Evolutionary conservation across 2,797 vertebrate genomes (phyloP), one percentile per base, ranked within the genome.

Genomic region (Catharus ustulatus): DNA sequence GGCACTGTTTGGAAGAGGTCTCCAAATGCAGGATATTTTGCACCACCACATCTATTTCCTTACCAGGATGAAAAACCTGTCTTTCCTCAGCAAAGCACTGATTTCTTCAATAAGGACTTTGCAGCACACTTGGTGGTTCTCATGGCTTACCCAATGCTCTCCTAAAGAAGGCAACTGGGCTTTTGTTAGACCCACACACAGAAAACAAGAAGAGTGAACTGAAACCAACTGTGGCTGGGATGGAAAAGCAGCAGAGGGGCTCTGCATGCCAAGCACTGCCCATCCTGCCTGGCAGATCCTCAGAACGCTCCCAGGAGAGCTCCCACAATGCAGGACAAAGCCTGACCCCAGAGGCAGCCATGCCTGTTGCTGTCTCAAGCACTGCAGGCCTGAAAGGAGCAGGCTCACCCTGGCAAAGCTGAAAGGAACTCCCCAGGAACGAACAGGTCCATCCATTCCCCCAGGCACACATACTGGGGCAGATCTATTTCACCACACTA

Each of bases 271-370:
- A 9, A 32, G 38, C 5, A 2, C 43, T 58, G 57, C 78, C 38
- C 68, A 24, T 4, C 14, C 55, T 16, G 5, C 1, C 48, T 2
- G 0, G 73, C 84, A 67, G 45, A 80, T 34, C 55, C 78, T n/a
- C 0, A 2, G 34, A 23, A 32, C 10, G 21, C 45, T 63, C 45
- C 48, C 38, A 2, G 0, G 0, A 4, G 46, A 43, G 75, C 27
- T 34, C 34, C 16, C 36, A 30, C 16, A 12, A 3, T 0, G 5
- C 45, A 59, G 55, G 34, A 63, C 2, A 6, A 30, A 76, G 71
- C 51, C 42, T 2, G 0, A 12, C 17, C 32, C 17, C 72, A 9
- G 40, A 18, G 4, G 1, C 32, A 77, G 80, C 52, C 0, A 0
- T 40, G 64, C 21, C 26, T 16, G 26, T 2, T 5, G 1, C 22